Evolutionary conservation across 1,140 invertebrate genomes (phyloP).

Genomic region (Brevipalpus yothersi): DNA sequence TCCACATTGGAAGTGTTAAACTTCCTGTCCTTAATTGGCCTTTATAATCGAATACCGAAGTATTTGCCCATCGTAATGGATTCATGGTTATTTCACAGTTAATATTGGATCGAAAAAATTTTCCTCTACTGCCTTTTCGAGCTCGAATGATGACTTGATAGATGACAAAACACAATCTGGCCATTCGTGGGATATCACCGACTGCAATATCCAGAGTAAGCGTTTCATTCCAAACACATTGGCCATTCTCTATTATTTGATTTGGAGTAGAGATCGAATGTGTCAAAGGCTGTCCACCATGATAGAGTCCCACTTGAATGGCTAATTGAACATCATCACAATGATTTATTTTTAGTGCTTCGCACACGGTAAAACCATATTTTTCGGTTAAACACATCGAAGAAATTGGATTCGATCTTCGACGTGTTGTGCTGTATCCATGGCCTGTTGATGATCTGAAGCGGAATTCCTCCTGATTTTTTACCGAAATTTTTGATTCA

Average conservation of each 20-base stretch:
- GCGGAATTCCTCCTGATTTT: too few species aligned
- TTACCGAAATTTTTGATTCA: neutral
- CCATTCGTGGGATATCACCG: constrained; percentile 60
- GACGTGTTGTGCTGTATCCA: neutral
- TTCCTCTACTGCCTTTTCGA: constrained; percentile 25
- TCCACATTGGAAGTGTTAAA: constrained; percentile 70
- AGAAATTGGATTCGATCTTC: constrained; percentile 32
- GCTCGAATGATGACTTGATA: neutral
- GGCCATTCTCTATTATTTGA: constrained; percentile 18
- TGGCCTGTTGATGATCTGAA: too few species aligned
- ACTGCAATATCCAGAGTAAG: constrained; percentile 47
- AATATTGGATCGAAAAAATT: constrained; percentile 52
- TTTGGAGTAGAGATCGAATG: constrained; percentile 32
- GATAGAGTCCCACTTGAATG: constrained; percentile 55
- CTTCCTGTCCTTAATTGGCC: constrained; percentile 53
- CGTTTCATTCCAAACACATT: constrained; percentile 49
- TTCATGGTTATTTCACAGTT: constrained; percentile 55
- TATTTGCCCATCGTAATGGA: constrained; percentile 43
- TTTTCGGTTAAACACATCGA: constrained; percentile 45
- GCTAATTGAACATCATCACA: constrained; percentile 43
- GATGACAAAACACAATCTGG: constrained; percentile 61
- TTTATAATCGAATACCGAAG: constrained; percentile 27
- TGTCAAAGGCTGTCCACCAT: constrained; percentile 53
- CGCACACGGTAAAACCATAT: constrained; percentile 40
- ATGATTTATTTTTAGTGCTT: constrained; percentile 48